phyloP scores from a whole-genome alignment of 2,797 vertebrate species.

The Galagoides demidoff region DNA sequence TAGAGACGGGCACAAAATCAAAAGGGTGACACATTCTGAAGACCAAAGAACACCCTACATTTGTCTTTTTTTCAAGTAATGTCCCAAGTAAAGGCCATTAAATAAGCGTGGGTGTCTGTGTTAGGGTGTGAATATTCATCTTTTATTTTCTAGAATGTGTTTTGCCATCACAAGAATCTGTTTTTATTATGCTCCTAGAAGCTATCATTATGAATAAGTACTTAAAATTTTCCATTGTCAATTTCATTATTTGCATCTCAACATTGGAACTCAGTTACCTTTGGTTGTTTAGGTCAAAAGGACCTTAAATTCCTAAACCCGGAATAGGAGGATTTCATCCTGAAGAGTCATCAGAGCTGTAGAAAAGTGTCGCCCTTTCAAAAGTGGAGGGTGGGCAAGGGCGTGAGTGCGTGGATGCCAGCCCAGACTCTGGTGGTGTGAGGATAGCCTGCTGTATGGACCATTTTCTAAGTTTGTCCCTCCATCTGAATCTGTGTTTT shows the following conservation, averaged over 20 bases:
- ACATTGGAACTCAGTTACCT: not conserved
- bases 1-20: not conserved
- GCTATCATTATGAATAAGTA: not conserved
- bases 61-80: not conserved
- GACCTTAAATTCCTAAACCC: not conserved
- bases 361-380: not conserved
- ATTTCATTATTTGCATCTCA: not conserved
- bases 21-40: not conserved
- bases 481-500: conserved; percentile 77
- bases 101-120: not conserved
- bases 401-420: not conserved
- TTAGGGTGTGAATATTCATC: not conserved
- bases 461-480: conserved; percentile 63
- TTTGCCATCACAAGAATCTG: not conserved
- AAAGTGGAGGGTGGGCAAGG: not conserved
- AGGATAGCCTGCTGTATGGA: not conserved
- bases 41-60: not conserved
- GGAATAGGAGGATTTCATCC: not conserved
- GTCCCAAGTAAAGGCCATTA: not conserved
- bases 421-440: not conserved
- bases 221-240: not conserved
- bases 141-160: conserved; percentile 1
- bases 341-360: not conserved
- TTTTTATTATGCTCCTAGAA: conserved; percentile 7
- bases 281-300: conserved; percentile 16